Conservation (phyloP, 1,140 invertebrate genomes). For the Heliconius eleuchia region DNA sequence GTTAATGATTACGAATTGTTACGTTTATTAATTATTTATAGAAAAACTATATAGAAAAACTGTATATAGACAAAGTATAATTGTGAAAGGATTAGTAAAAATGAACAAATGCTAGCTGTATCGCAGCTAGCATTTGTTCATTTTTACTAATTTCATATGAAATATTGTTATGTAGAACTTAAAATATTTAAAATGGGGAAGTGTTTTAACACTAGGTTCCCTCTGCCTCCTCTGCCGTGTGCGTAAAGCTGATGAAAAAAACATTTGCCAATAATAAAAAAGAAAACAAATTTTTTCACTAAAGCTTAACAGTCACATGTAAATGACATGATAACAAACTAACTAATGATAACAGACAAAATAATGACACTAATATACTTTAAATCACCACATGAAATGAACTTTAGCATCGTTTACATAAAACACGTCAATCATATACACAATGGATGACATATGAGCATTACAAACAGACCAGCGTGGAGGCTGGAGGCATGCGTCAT, state of each 20-base stretch:
- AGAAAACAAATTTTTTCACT: neutral
- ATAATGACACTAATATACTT: neutral
- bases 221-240: too few relatives aligned
- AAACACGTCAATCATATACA: constrained; percentile 34
- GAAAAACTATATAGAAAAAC: neutral
- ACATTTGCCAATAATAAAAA: too few relatives aligned
- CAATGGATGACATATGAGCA: constrained; percentile 43
- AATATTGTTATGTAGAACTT: too few relatives aligned
- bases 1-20: neutral
- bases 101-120: too few relatives aligned
- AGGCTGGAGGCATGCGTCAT: constrained; percentile 49
- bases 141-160: neutral
- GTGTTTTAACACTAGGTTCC: too few relatives aligned
- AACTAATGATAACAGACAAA: neutral
- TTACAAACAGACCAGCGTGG: constrained; percentile 46
- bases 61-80: neutral
- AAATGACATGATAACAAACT: neutral
- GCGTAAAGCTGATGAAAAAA: too few relatives aligned
- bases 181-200: neutral
- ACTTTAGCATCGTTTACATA: constrained; percentile 39
- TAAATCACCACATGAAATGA: constrained; percentile 11
- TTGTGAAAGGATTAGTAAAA: neutral
- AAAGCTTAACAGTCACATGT: neutral
- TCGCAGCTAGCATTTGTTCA: neutral
- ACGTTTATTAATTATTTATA: neutral